Evolutionary conservation across 2,113 vertebrate genomes (phyloP).

Genomic region (Acrocephalus arundinaceus): DNA sequence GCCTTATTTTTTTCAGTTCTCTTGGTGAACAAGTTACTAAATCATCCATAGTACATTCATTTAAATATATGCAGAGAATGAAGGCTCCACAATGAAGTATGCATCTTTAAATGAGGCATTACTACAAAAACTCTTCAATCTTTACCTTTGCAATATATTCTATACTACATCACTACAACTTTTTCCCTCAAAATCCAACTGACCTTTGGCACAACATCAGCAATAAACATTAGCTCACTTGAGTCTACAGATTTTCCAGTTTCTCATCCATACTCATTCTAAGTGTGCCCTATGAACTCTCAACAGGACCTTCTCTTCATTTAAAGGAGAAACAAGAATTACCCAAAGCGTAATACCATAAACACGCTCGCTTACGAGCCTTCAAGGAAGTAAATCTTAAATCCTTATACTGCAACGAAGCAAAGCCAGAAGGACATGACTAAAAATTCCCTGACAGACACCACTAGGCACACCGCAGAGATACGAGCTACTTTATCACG

Average conservation of each 20-base stretch:
- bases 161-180: accelerated
- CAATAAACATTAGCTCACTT: neutral
- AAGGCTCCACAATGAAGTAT: neutral
- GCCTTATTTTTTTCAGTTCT: neutral
- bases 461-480: neutral
- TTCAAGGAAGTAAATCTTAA: accelerated
- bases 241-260: neutral
- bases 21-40: neutral
- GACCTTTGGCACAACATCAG: neutral
- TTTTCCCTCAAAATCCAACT: neutral
- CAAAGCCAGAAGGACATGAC: neutral
- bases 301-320: too few relatives aligned
- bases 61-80: accelerated
- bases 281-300: neutral
- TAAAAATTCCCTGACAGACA: accelerated
- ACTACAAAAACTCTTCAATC: neutral
- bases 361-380: accelerated
- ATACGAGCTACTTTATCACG: accelerated
- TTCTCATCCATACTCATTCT: too few relatives aligned
- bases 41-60: neutral
- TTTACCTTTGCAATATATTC: neutral
- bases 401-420: accelerated
- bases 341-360: accelerated
- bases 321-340: neutral
- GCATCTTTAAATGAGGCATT: neutral